Evolutionary conservation across 2,888 invertebrate species (phyloP), one percentile per base, ranked within the genome.

Genomic region (Lasioglossum lativentre): DNA sequence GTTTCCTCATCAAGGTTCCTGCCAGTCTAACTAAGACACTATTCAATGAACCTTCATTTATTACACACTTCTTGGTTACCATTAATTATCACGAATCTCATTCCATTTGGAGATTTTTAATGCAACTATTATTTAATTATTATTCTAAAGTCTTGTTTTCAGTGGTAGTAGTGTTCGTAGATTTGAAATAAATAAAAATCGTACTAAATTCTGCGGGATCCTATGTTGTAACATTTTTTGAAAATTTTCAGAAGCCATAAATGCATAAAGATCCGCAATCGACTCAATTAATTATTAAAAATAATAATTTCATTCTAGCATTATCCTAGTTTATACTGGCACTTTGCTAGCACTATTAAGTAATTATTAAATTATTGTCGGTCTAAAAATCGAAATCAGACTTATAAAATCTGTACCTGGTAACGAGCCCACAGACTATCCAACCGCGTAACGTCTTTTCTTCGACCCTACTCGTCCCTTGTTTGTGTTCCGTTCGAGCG

Each of bases 401-500:
- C 16, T 34, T 34, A 34, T 27, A n/a, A 34, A 34, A 14, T 42
- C 8, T 8, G 23, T 83, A 83, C 83, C 83, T 82, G 23, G 30
- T 42, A 42, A 40, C 27, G 19, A 38, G 45, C 27, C 52, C 52
- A 42, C 10, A 19, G 30, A 47, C 47, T 63, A 52, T 56, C 6
- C 47, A 30, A 45, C 38, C 19, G 34, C 30, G 23, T 23, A 23
- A 14, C 34, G 27, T 23, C 59, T n/a, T 23, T 40, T 12, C n/a
- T 27, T 45, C 59, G 23, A 38, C 23, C 27, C 73, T 42, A 52
- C 45, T 38, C 72, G 40, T 30, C 75, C 27, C 45, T 30, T 77
- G 77, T 74, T 77, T 63, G 83, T 52, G 84, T 75, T 75, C 47
- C 45, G 38, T 75, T 79, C 30, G 34, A 66, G n/a, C 75, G 68